Evolutionary conservation across 1,140 invertebrate species (phyloP), one percentile per base, ranked within the genome.

Genomic region (Pemphigus obesinymphae): DNA sequence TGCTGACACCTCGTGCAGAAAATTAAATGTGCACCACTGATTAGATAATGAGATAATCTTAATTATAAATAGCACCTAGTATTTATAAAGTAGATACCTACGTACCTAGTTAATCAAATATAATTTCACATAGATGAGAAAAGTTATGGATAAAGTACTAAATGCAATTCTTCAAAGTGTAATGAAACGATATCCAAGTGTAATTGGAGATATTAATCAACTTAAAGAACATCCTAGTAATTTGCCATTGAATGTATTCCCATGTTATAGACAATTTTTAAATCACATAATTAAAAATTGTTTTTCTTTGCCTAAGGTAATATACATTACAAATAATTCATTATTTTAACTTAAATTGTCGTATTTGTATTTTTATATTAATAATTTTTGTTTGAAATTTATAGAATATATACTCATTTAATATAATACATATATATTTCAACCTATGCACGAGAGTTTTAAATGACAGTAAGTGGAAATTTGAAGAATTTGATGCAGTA

Each of bases 401-500:
- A 6, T 43, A 70, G 66, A 70, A 70, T 43, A 43, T 6, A 70
- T 70, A 70, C 37, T 23, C 34, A 43, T n/a, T 70, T 15, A 43
- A 70, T 15, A 17, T 17, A 43, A 6, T 70, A 11, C 66, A 70
- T 15, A 2, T 43, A 43, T 70, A 43, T 43, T 70, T 70, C 66
- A 70, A 70, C 15, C n/a, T 70, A 15, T 70, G 66, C n/a, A 70
- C 66, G 15, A 70, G 23, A 70, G 13, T 70, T 68, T 37, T n/a
- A 68, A 45, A 45, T 2, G 20, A 34, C n/a, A 43, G 13, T 1
- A 5, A 40, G 23, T 37, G 63, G 63, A 68, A 37, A 40, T 26
- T 11, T 15, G 37, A 23, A 70, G 34, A 70, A 3, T 70, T 70
- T 43, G n/a, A 70, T 70, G 15, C 3, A 2, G 7, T 43, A 13